A percentile compares a stretch with the other conserved stretches of the same genome.
phyloP scores from a whole-genome alignment of 2,113 vertebrate species.

The Thunnus thynnus region DNA sequence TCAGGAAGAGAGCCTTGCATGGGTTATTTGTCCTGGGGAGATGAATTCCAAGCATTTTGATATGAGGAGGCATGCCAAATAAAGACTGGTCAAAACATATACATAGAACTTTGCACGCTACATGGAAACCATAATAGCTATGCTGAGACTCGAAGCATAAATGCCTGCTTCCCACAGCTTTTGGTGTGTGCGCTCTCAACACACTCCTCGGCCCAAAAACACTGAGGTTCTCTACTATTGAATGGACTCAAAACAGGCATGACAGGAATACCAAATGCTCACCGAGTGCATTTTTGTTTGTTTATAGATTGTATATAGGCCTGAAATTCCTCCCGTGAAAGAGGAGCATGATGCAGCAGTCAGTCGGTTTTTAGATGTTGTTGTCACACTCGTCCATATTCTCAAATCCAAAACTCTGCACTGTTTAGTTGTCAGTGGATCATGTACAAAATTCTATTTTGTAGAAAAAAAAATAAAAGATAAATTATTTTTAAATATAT shows the following conservation, averaged over 20 bases:
- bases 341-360: constrained; percentile 64
- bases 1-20: constrained; percentile 42
- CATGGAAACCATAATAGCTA: constrained; percentile 86
- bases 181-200: constrained; percentile 49
- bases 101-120: constrained; percentile 85
- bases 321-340: constrained; percentile 40
- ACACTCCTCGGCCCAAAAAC: constrained; percentile 50
- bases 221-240: constrained; percentile 62
- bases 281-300: constrained; percentile 68
- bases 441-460: constrained; percentile 84
- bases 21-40: constrained; percentile 62
- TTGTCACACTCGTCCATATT: constrained; percentile 54
- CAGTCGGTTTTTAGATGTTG: constrained; percentile 32
- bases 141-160: constrained; percentile 75
- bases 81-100: constrained; percentile 82
- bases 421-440: constrained; percentile 76
- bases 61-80: constrained; percentile 81
- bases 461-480: constrained; percentile 80
- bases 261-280: constrained; percentile 70
- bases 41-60: constrained; percentile 84
- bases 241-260: constrained; percentile 65
- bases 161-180: constrained; percentile 80
- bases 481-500: constrained; percentile 89
- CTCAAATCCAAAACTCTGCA: constrained; percentile 74
- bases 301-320: constrained; percentile 75